Evolutionary conservation across 2,888 invertebrate genomes (phyloP).

Genomic region (Drosophila eohydei): DNA sequence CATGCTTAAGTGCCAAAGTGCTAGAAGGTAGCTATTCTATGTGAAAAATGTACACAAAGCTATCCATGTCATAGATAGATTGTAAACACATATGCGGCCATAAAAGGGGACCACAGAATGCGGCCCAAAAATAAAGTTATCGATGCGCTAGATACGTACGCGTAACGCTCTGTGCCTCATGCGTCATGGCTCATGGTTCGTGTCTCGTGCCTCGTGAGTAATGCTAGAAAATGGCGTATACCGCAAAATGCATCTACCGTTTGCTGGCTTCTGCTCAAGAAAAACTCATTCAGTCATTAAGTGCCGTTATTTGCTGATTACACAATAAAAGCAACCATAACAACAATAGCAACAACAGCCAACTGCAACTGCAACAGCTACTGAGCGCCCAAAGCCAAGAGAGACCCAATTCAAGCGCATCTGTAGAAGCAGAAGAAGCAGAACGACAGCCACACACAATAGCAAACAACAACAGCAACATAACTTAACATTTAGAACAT

Average conservation of each 20-base stretch:
- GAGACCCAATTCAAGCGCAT: conserved; percentile 75
- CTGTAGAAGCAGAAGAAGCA: conserved; percentile 49
- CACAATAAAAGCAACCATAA: conserved; percentile 79
- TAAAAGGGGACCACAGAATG: conserved; percentile 54
- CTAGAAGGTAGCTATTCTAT: conserved; percentile 11
- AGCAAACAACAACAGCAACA: conserved; percentile 16
- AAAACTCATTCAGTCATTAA: conserved; percentile 83
- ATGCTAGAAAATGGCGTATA: conserved; percentile 54
- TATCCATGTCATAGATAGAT: conserved; percentile 36
- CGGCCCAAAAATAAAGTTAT: conserved; percentile 73
- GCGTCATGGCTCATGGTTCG: conserved; percentile 40
- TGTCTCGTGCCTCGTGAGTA: conserved; percentile 65
- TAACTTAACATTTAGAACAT: conserved; percentile 74
- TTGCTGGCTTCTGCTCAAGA: conserved; percentile 29
- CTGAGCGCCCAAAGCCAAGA: conserved; percentile 69
- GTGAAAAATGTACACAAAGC: conserved; percentile 16
- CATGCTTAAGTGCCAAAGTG: conserved; percentile 10
- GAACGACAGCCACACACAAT: conserved; percentile 46
- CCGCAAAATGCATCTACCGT: conserved; percentile 56
- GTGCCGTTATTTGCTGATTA: conserved; percentile 84
- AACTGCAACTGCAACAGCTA: conserved; percentile 40
- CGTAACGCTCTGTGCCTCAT: conserved; percentile 53
- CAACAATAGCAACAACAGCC: conserved; percentile 46
- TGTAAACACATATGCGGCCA: conserved; percentile 33
- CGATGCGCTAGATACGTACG: conserved; percentile 49